phyloP scores from a whole-genome alignment of 2,113 vertebrate species.

The Bagarius yarrelli region DNA sequence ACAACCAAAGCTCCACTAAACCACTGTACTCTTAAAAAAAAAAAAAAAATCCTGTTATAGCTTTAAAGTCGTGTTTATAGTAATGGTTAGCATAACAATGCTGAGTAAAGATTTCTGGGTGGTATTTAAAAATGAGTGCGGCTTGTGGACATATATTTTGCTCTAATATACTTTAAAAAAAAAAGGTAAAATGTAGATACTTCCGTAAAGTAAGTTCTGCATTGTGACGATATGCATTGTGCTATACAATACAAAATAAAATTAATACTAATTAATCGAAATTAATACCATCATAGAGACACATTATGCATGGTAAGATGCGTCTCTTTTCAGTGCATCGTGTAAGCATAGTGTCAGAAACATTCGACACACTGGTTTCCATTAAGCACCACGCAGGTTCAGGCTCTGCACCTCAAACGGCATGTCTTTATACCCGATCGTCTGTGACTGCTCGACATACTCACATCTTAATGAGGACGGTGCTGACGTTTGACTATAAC shows the following conservation, averaged over 20 bases:
- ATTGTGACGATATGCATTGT: too few relatives aligned
- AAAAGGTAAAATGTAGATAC: too few relatives aligned
- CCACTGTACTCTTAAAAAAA: neutral
- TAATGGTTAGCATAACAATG: neutral
- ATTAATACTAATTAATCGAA: too few relatives aligned
- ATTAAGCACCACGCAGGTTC: neutral
- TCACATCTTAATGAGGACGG: slow-evolving; percentile 23
- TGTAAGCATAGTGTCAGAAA: neutral
- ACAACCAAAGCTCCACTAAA: slow-evolving; percentile 10
- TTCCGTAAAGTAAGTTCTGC: too few relatives aligned
- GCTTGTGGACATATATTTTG: too few relatives aligned
- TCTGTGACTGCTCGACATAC: neutral
- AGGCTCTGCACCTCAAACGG: neutral
- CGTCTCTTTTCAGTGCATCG: too few relatives aligned
- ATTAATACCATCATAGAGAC: too few relatives aligned
- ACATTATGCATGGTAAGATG: too few relatives aligned
- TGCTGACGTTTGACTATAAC: slow-evolving; percentile 22
- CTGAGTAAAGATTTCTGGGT: neutral
- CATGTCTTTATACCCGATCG: neutral
- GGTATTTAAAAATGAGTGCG: neutral
- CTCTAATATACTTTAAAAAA: too few relatives aligned
- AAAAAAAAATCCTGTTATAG: neutral
- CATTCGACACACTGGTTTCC: slow-evolving; percentile 7
- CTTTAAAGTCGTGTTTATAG: too few relatives aligned
- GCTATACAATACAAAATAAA: too few relatives aligned